phyloP scores from a whole-genome alignment of 2,888 invertebrate genomes.

The Cosmopolites sordidus region DNA sequence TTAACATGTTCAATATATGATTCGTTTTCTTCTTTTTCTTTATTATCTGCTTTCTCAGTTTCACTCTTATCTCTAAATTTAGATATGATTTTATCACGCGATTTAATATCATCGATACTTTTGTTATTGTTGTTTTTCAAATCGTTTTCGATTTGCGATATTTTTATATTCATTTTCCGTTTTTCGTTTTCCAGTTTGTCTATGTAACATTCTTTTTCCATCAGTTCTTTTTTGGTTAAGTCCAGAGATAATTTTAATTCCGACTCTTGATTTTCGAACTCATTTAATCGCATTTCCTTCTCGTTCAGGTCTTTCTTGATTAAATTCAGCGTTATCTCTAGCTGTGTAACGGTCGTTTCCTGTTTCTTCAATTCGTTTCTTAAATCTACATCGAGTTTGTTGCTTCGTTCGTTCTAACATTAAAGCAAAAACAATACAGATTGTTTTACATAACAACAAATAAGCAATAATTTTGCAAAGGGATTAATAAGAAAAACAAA shows the following conservation, averaged over 20 bases:
- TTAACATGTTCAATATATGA: slow-evolving; percentile 45
- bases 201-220: slow-evolving; percentile 3
- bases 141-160: slow-evolving; percentile 13
- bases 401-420: neutral
- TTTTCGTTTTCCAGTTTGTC: neutral
- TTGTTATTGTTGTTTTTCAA: slow-evolving; percentile 12
- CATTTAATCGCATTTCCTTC: slow-evolving; percentile 6
- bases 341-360: neutral
- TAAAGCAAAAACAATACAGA: too few relatives aligned
- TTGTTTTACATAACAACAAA: too few relatives aligned
- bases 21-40: slow-evolving; percentile 27
- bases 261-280: slow-evolving; percentile 7
- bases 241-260: slow-evolving; percentile 4
- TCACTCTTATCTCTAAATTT: slow-evolving; percentile 6
- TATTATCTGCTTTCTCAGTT: slow-evolving; percentile 1
- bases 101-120: slow-evolving; percentile 10
- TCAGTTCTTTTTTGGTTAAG: neutral
- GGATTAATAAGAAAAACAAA: too few relatives aligned
- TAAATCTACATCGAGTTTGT: slow-evolving; percentile 29
- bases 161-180: neutral
- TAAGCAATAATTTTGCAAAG: too few relatives aligned
- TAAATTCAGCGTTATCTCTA: slow-evolving; percentile 5
- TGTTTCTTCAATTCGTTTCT: slow-evolving; percentile 28
- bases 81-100: slow-evolving; percentile 19
- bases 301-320: slow-evolving; percentile 6